These are phyloP conservation scores for Tipula vernalis DNA, from an alignment of 2,888 invertebrate genomes.

Conservation along the genomic window DNA sequence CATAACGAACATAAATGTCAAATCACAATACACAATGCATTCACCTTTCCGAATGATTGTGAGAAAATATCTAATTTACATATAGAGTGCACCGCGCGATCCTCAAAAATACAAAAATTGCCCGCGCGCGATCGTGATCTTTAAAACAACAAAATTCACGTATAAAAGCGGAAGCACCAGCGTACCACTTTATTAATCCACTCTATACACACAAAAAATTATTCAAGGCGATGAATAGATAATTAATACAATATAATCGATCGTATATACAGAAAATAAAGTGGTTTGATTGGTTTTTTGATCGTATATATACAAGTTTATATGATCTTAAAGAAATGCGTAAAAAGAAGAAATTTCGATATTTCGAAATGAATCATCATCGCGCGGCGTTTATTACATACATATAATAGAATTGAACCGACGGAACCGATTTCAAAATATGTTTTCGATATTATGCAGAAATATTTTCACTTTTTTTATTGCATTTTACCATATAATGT, in stretches of 20 bases:
- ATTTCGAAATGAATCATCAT: not conserved
- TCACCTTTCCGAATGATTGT: not conserved
- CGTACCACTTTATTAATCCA: not conserved
- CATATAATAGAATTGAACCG: not conserved
- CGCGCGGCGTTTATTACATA: not conserved
- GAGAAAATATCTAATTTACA: not conserved
- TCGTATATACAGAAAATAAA: not conserved
- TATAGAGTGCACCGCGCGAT: not conserved
- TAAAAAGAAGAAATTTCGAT: not conserved
- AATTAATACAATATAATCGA: not conserved
- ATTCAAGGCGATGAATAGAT: constrained; percentile 1
- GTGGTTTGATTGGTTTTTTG: not conserved
- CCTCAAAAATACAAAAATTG: not conserved
- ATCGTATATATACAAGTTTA: not conserved
- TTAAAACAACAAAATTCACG: not conserved
- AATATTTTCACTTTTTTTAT: not conserved
- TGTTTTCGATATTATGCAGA: not conserved
- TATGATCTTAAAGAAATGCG: not conserved
- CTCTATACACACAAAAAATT: not conserved
- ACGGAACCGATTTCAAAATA: not conserved
- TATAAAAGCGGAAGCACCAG: not conserved
- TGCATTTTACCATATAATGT: not conserved
- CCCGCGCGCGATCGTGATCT: not conserved
- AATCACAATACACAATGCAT: not conserved
- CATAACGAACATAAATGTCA: not conserved